Conservation (phyloP, 2,888 invertebrate species). For the Aphodius granarius region DNA sequence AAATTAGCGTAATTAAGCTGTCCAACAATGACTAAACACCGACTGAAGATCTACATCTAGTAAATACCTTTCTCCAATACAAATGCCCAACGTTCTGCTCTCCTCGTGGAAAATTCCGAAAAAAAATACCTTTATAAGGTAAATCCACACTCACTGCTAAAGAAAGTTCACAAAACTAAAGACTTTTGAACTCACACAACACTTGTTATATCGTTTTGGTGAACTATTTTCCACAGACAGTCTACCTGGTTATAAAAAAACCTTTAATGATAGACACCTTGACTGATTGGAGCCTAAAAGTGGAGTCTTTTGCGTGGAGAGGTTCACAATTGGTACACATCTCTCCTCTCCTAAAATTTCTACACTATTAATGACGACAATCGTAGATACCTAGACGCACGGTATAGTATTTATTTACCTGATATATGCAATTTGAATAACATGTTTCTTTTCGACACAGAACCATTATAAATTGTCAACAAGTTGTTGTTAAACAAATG, state of each 20-base stretch:
- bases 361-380: neutral
- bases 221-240: neutral
- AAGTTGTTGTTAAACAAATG: neutral
- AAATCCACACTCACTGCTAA: neutral
- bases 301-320: too few species aligned
- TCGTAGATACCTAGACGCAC: neutral
- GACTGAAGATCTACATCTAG: too few species aligned
- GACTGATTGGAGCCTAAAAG: neutral
- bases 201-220: neutral
- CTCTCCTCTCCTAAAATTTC: neutral
- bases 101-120: too few species aligned
- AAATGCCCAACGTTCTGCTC: too few species aligned
- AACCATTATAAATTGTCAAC: neutral
- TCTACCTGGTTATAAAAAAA: neutral
- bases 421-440: neutral
- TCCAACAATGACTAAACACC: too few species aligned
- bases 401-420: neutral
- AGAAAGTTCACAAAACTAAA: neutral
- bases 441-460: neutral
- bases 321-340: too few species aligned
- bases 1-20: too few species aligned
- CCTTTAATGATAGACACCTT: too few species aligned
- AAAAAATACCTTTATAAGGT: too few species aligned
- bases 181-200: neutral
- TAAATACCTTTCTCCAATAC: too few species aligned